Evolutionary conservation across 2,888 invertebrate species (phyloP).

Genomic region (Lymantria monacha): DNA sequence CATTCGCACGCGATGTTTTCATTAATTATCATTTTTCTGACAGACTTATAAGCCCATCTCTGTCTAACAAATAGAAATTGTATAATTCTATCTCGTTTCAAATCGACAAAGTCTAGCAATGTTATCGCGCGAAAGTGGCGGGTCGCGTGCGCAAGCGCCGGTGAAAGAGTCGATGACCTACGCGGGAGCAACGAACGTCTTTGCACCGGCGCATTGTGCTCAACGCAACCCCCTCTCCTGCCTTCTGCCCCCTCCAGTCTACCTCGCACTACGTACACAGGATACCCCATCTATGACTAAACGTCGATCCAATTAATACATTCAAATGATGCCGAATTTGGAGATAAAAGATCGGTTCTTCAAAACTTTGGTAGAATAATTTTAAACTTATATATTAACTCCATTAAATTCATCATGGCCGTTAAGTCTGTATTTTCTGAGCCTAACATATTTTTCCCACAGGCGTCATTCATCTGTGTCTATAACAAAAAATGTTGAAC

Average conservation of each 20-base stretch:
- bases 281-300: not conserved
- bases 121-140: slow-evolving; percentile 73
- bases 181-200: slow-evolving; percentile 81
- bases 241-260: slow-evolving; percentile 16
- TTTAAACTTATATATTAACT: too few relatives aligned
- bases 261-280: slow-evolving; percentile 1
- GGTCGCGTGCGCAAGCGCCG: slow-evolving; percentile 68
- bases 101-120: slow-evolving; percentile 50
- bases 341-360: too few relatives aligned
- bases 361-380: too few relatives aligned
- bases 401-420: too few relatives aligned
- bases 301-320: too few relatives aligned
- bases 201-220: slow-evolving; percentile 64
- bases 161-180: slow-evolving; percentile 79
- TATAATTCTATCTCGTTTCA: slow-evolving; percentile 38
- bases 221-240: slow-evolving; percentile 47
- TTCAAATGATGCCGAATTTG: too few relatives aligned
- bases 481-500: too few relatives aligned
- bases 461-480: too few relatives aligned
- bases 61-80: slow-evolving; percentile 14
- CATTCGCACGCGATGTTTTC: slow-evolving; percentile 36
- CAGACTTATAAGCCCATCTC: slow-evolving; percentile 23
- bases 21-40: slow-evolving; percentile 39
- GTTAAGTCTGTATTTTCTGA: too few relatives aligned
- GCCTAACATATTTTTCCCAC: too few relatives aligned